Evolutionary conservation across 2,888 invertebrate genomes (phyloP).

Genomic region (Invenusta paracnida): DNA sequence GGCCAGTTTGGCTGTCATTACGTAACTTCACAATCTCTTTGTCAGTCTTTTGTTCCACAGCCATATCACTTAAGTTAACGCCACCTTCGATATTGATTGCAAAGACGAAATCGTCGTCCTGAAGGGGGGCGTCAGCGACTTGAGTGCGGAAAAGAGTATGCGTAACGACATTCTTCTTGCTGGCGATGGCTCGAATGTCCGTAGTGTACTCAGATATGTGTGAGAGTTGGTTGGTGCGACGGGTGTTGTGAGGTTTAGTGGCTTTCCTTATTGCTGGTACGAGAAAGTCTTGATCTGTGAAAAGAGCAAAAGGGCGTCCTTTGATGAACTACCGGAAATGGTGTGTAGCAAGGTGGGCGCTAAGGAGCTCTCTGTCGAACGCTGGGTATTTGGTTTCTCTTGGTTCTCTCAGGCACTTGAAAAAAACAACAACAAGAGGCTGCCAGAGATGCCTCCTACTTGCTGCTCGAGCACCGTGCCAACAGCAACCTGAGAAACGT

Average conservation of each 20-base stretch:
- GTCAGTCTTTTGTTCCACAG: no score
- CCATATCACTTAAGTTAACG: no score
- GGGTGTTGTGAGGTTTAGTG: not conserved
- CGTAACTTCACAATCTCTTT: no score
- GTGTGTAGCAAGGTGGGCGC: not conserved
- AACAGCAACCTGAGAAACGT: not conserved
- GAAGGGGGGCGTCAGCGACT: no score
- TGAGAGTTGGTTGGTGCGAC: not conserved
- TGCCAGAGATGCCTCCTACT: not conserved
- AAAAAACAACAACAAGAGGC: not conserved
- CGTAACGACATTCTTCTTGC: not conserved
- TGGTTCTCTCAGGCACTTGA: not conserved
- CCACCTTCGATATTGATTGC: no score
- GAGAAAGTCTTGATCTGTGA: not conserved
- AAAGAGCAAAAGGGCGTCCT: not conserved
- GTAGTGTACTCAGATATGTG: not conserved
- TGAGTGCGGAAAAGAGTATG: not conserved
- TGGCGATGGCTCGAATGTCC: not conserved
- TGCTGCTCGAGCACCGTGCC: not conserved
- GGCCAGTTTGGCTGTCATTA: no score
- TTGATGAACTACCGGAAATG: not conserved
- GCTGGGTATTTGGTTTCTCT: not conserved
- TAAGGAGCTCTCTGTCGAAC: not conserved
- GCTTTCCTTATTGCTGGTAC: not conserved
- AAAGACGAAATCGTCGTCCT: no score